Evolutionary conservation across 2,113 vertebrate species (phyloP), one percentile per base, ranked within the genome.

Genomic region (Coryphaenoides rupestris): DNA sequence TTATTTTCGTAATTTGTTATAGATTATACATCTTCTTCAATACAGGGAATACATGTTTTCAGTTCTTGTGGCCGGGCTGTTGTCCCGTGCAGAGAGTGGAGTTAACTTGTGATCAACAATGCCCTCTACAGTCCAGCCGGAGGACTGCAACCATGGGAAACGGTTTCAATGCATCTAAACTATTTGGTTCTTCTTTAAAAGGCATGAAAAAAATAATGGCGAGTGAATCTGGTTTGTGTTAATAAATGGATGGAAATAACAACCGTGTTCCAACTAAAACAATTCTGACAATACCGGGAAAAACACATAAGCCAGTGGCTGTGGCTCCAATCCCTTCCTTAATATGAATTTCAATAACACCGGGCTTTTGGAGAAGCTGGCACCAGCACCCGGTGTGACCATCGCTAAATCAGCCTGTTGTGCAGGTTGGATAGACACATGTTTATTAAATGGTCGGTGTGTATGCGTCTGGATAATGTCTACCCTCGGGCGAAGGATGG

Each of bases 101-200:
- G 21, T 64, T 40, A 86, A 89, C 85, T 80, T 78, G 80, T 62
- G 85, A 87, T 68, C 87, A 89, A 91, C 63, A 83, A 74, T 89
- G 89, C 88, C 90, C 89, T 86, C 93, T 81, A 13, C 78, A 56
- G 89, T 66, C 78, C 21, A 6, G 59, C 47, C 14, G 1, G 52
- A 0, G 45, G 49, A 90, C 76, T 73, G 72, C 78, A 85, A 9
- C 33, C 7, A 40, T 40, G 33, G 2, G 21, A 56, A 12, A 21
- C 23, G 21, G 12, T 15, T 23, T 56, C n/a, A 52, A 19, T 53
- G 9, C 7, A 53, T 19, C 52, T 10, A 3, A 54, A 19, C 21
- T 23, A 23, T 13, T 14, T 24, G 12, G 19, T 22, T 23, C 15
- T 23, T 23, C 33, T 40, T 40, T 40, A 40, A 40, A 40, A 40